Percentiles rank a stretch among this genome's conserved stretches.
Conservation (phyloP, 2,888 invertebrate genomes). For the Clistopyga incitator region DNA sequence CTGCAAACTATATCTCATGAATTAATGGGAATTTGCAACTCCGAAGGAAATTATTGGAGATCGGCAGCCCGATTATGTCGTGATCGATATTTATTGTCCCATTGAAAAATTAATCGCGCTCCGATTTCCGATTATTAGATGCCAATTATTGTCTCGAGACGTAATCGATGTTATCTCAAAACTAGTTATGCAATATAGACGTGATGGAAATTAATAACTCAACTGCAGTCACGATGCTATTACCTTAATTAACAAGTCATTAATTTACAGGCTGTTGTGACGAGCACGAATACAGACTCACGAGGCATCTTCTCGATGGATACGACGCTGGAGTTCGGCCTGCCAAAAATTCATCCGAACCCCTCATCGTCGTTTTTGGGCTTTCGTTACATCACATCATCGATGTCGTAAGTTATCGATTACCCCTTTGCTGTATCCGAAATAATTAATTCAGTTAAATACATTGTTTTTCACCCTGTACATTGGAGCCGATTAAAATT, state of each 20-base stretch:
- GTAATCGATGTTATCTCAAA: too few relatives aligned
- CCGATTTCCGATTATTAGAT: too few relatives aligned
- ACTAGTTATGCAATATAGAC: too few relatives aligned
- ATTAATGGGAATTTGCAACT: too few relatives aligned
- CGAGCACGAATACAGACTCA: slow-evolving; percentile 90
- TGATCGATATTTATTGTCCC: too few relatives aligned
- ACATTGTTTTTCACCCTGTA: not conserved
- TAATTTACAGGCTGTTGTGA: slow-evolving; percentile 83
- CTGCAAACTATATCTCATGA: too few relatives aligned
- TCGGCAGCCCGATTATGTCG: too few relatives aligned
- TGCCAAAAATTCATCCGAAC: slow-evolving; percentile 90
- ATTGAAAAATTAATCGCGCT: too few relatives aligned
- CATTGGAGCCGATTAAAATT: not conserved
- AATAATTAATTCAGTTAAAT: not conserved
- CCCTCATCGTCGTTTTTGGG: slow-evolving; percentile 92
- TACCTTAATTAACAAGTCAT: not conserved
- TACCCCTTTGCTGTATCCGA: not conserved
- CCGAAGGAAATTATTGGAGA: too few relatives aligned
- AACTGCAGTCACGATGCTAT: too few relatives aligned
- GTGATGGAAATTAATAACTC: too few relatives aligned
- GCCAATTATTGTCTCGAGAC: too few relatives aligned
- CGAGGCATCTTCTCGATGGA: slow-evolving; percentile 89
- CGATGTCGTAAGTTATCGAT: slow-evolving; percentile 88
- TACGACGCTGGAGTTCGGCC: slow-evolving; percentile 93
- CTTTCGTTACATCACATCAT: slow-evolving; percentile 94